Evolutionary conservation across 2,113 vertebrate genomes (phyloP), one percentile per base, ranked within the genome.

Genomic region (Phycodurus eques): DNA sequence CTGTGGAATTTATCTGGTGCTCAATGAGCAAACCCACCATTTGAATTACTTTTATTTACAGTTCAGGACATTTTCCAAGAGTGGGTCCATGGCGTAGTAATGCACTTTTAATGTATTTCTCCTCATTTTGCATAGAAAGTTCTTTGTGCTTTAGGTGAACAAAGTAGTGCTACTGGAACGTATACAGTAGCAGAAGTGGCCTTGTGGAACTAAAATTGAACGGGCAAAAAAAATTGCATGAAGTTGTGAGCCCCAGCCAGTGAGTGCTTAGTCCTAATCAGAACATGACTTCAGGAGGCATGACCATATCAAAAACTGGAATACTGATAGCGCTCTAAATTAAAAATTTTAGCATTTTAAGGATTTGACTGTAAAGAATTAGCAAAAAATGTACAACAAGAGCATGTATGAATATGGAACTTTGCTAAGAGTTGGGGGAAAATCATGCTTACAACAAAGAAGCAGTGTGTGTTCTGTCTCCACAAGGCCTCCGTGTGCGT

Each of bases 21-120:
- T 73, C 49, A 5, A 59, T 66, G 85, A 86, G 86, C 62, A 76
- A 84, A 84, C 46, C 78, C 80, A 60, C 84, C 82, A 90, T 89
- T 87, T 71, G 87, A 90, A 89, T 61, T 86, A 85, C 89, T 89
- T 89, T 88, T 90, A 89, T 92, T 91, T 88, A 89, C 87, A 89
- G 71, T 88, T 86, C 68, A 49, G 80, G 82, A 86, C 61, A 46
- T 53, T 68, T 77, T 90, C 88, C 88, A 90, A 86, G 43, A 49
- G 74, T 71, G 86, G 83, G 80, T 86, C 83, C 74, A 71, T 87
- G 84, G 87, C 70, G 71, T 72, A 77, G 74, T 84, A 53, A 82
- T 86, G 76, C 35, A 67, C 88, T 90, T 89, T 81, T 87, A 90
- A 91, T 83, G 79, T 78, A 88, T 90, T 87, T 88, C 77, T 57